phyloP scores from a whole-genome alignment of 1,140 invertebrate species.

The Trachelipus rathkii region DNA sequence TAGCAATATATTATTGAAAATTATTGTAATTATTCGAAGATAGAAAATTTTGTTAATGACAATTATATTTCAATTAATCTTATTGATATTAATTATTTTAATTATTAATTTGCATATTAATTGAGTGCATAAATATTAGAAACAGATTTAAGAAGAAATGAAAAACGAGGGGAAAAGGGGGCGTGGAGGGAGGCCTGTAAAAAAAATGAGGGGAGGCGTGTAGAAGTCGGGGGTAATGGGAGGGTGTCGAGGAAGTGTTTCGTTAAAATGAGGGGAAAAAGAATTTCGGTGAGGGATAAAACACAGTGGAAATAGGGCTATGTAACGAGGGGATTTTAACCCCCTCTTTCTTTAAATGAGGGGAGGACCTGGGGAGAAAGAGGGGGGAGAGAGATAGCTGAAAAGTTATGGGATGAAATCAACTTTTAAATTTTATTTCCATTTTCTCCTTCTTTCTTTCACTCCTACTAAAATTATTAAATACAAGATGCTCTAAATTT shows the following conservation, averaged over 20 bases:
- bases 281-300: neutral
- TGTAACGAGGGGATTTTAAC: neutral
- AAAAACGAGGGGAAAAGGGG: neutral
- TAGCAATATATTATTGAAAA: too few species aligned
- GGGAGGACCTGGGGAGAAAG: neutral
- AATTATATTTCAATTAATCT: too few species aligned
- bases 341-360: neutral
- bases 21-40: too few species aligned
- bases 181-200: neutral
- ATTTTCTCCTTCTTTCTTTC: neutral
- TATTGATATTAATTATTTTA: too few species aligned
- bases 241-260: neutral
- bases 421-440: slow-evolving; percentile 3
- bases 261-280: neutral
- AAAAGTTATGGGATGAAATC: slow-evolving; percentile 6
- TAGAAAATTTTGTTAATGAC: too few species aligned
- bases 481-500: too few species aligned
- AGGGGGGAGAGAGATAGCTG: neutral
- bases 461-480: neutral
- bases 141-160: neutral
- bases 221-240: neutral
- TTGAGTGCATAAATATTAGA: too few species aligned
- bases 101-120: too few species aligned
- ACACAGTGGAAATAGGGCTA: neutral
- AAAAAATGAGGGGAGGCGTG: neutral